Evolutionary conservation across 1,140 invertebrate genomes (phyloP).

Genomic region (Drosophila novamexicana): DNA sequence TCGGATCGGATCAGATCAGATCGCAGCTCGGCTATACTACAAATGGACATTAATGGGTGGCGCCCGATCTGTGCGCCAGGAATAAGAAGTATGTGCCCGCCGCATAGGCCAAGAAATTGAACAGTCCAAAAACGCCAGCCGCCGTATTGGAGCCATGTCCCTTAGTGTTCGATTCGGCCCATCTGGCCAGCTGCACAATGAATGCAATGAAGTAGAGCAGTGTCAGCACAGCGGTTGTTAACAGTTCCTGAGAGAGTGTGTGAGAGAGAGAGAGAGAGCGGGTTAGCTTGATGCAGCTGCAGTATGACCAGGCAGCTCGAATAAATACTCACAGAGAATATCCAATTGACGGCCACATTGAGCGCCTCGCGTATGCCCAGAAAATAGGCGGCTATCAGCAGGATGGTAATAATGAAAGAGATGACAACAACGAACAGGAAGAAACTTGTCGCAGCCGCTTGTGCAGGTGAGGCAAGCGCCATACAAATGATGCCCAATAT

Average conservation of each 20-base stretch:
- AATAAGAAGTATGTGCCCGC: slow-evolving; percentile 91
- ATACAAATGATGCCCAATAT: slow-evolving; percentile 93
- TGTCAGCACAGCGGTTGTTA: slow-evolving; percentile 89
- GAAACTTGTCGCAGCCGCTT: slow-evolving; percentile 88
- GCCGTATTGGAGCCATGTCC: slow-evolving; percentile 87
- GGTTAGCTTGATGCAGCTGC: neutral
- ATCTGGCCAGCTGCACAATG: slow-evolving; percentile 90
- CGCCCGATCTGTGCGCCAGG: slow-evolving; percentile 89
- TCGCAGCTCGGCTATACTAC: slow-evolving; percentile 19
- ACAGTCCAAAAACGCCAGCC: slow-evolving; percentile 92
- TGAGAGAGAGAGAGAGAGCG: neutral
- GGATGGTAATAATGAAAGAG: slow-evolving; percentile 91
- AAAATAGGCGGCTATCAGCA: slow-evolving; percentile 92
- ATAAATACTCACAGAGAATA: slow-evolving; percentile 89
- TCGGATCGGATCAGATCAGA: slow-evolving; percentile 16
- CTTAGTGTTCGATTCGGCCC: slow-evolving; percentile 83
- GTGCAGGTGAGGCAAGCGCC: slow-evolving; percentile 89
- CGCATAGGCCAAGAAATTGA: slow-evolving; percentile 92
- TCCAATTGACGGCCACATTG: slow-evolving; percentile 92
- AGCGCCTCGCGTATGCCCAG: slow-evolving; percentile 91
- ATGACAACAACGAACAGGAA: slow-evolving; percentile 93
- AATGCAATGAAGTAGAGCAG: slow-evolving; percentile 91
- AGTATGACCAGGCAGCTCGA: neutral
- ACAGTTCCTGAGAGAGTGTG: slow-evolving; percentile 88
- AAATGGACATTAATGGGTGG: slow-evolving; percentile 61